Percentiles rank a stretch among this genome's conserved stretches.
Evolutionary conservation across 2,797 vertebrate genomes (phyloP).

Genomic region (Phataginus tricuspis): DNA sequence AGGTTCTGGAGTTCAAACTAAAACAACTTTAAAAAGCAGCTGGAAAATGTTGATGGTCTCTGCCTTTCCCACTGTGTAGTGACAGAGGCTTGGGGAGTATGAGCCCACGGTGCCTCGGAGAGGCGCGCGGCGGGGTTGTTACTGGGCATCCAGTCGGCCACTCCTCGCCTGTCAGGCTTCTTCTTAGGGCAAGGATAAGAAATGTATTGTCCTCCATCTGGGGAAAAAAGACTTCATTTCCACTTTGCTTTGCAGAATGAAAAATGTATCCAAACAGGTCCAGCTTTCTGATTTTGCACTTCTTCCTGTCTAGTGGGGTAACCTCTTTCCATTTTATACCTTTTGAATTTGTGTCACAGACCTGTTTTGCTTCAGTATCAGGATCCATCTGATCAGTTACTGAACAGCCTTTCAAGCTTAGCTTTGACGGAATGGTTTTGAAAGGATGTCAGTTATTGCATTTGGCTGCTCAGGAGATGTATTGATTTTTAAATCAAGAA

Average conservation of each 20-base stretch:
- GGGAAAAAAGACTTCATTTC: neutral
- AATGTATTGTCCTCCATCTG: neutral
- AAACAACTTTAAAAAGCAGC: neutral
- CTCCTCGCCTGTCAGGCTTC: neutral
- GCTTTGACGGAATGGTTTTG: conserved; percentile 68
- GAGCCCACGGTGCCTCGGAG: neutral
- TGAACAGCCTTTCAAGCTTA: conserved; percentile 44
- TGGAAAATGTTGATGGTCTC: neutral
- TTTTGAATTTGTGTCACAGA: conserved; percentile 5
- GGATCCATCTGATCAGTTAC: conserved; percentile 41
- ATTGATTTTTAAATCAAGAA: conserved; percentile 76
- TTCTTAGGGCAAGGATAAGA: neutral
- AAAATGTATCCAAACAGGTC: neutral
- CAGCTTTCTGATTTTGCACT: neutral
- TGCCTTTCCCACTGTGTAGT: neutral
- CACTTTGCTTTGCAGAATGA: neutral
- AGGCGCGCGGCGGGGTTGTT: neutral
- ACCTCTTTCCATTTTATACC: conserved; percentile 2
- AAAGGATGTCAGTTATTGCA: conserved; percentile 48
- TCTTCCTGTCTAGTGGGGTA: neutral
- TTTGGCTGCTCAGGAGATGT: neutral
- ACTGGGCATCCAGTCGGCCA: neutral
- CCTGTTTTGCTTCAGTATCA: conserved; percentile 14
- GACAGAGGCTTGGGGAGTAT: neutral
- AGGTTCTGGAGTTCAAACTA: neutral